Base-by-base conservation (phyloP, 2,113 vertebrate genomes). In the Garra rufa region DNA sequence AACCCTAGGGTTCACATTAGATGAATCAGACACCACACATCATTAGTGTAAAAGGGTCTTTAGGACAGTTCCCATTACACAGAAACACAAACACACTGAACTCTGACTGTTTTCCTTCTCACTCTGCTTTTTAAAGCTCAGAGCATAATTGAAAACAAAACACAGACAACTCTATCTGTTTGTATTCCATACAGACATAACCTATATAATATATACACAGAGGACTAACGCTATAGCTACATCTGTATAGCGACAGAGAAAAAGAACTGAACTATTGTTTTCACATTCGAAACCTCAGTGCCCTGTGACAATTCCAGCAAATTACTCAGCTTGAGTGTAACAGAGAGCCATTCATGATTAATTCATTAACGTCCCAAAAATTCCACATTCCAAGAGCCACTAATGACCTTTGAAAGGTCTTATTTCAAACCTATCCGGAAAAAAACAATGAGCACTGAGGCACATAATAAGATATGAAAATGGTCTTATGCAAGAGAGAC, bases 351-450 rank as follows among this genome's bases (percentile, higher is more conserved):
- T 65, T 59, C 44, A 89, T 83, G 63, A 89, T 81, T 87, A 81
- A 86, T 89, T 84, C 74, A 82, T 88, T 75, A 76, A 59, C 55
- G 59, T 63, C 76, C 63, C 82, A 73, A 83, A 87, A 82, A 83
- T 83, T 55, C 19, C 52, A 85, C 30, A 43, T 19, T 69, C 34
- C 77, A 76, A 38, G 52, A 82, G 57, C 44, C 6, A 44, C 67
- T 85, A 86, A 83, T 75, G 83, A 85, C 83, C 76, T 76, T 77
- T 69, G 70, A 79, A 76, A 43, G 48, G 63, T 79, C 78, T 79
- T 65, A 8, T 74, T 85, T 30, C 43, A n/a, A 41, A 81, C 26
- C 69, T 26, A 17, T 17, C 11, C 28, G 24, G 30, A 7, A 84
- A 81, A n/a, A 70, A 75, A 77, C 5, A 75, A 46, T 67, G 9